These are phyloP conservation scores for Gymnoscopelus microlampas DNA, from an alignment of 2,797 vertebrate species.

Conservation along the genomic window DNA sequence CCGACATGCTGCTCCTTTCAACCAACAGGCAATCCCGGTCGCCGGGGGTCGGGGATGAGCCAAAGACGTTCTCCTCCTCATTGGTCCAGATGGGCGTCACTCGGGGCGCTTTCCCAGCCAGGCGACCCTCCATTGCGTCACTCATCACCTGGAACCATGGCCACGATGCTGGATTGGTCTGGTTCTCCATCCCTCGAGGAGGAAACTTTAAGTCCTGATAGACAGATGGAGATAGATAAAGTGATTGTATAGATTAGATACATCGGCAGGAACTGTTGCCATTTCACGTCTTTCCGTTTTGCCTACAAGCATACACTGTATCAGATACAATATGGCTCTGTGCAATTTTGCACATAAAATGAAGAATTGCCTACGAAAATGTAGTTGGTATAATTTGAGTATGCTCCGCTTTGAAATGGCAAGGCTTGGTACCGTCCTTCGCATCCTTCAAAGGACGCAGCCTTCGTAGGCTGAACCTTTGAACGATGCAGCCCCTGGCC, in stretches of 20 bases:
- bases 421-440: no score
- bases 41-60: slow-evolving; percentile 45
- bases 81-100: slow-evolving; percentile 70
- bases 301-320: no score
- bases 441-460: no score
- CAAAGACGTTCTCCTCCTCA: slow-evolving; percentile 68
- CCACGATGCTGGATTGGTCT: slow-evolving; percentile 74
- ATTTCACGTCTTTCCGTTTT: no score
- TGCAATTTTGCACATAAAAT: no score
- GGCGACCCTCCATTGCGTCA: slow-evolving; percentile 74
- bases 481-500: no score
- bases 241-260: not conserved
- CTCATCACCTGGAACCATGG: slow-evolving; percentile 80
- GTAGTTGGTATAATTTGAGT: no score
- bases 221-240: not conserved
- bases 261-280: no score
- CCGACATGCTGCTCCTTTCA: slow-evolving; percentile 61
- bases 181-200: slow-evolving; percentile 74
- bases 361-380: no score
- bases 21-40: slow-evolving; percentile 63
- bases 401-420: no score
- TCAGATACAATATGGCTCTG: no score
- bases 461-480: no score
- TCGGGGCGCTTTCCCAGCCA: slow-evolving; percentile 64
- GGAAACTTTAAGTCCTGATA: slow-evolving; percentile 78